Percentiles rank a stretch among this genome's conserved stretches.
phyloP scores from a whole-genome alignment of 2,797 vertebrate genomes.

The Hafferia zeledoni region DNA sequence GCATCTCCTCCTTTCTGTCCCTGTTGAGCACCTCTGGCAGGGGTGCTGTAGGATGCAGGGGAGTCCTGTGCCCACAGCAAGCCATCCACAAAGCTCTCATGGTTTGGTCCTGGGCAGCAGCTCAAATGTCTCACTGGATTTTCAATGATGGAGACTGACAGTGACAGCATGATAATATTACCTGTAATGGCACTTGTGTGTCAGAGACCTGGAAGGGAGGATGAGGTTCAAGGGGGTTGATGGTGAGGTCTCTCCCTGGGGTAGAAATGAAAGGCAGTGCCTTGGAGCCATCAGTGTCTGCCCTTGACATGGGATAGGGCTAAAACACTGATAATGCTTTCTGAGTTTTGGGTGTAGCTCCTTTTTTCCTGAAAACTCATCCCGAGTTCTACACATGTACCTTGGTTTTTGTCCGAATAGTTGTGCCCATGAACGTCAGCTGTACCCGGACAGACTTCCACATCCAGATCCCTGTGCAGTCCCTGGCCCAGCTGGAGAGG shows the following conservation, averaged over 20 bases:
- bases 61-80: neutral
- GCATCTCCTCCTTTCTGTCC: fast-evolving
- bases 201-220: neutral
- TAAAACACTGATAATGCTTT: neutral
- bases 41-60: neutral
- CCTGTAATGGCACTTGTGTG: neutral
- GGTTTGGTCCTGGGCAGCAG: neutral
- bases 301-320: neutral
- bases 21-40: neutral
- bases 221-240: neutral
- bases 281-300: neutral
- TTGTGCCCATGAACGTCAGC: conserved; percentile 93
- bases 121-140: neutral
- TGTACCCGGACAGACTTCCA: conserved; percentile 96
- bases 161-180: neutral
- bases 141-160: neutral
- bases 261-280: neutral
- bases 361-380: neutral
- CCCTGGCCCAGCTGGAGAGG: conserved; percentile 87
- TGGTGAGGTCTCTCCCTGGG: neutral
- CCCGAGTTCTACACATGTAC: fast-evolving
- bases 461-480: conserved; percentile 88
- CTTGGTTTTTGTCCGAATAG: conserved; percentile 66
- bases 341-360: neutral
- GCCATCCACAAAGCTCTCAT: neutral